phyloP scores from a whole-genome alignment of 1,140 invertebrate species.

The Drosophila mayri region DNA sequence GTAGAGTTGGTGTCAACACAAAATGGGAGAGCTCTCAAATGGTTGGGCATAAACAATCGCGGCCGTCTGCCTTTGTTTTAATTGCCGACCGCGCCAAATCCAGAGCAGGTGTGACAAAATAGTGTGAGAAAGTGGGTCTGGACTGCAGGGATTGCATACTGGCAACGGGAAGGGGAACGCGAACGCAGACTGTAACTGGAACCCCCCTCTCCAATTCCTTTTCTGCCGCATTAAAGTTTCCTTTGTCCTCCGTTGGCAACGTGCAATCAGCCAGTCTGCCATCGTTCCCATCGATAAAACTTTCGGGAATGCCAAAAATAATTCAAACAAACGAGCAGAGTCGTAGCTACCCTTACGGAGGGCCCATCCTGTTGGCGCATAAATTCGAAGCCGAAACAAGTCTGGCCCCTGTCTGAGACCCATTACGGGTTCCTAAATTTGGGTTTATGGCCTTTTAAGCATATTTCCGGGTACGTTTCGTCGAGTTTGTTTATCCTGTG shows the following conservation, averaged over 20 bases:
- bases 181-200: not conserved
- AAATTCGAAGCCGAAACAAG: slow-evolving; percentile 38
- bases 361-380: slow-evolving; percentile 54
- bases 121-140: slow-evolving; percentile 55
- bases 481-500: slow-evolving; percentile 61
- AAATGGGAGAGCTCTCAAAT: slow-evolving; percentile 60
- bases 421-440: slow-evolving; percentile 56
- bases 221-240: slow-evolving; percentile 54
- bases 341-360: slow-evolving; percentile 55
- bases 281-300: slow-evolving; percentile 58
- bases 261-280: slow-evolving; percentile 28
- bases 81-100: slow-evolving; percentile 29
- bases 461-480: slow-evolving; percentile 70
- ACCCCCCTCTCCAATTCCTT: slow-evolving; percentile 1
- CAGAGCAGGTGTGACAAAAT: slow-evolving; percentile 61
- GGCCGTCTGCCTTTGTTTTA: slow-evolving; percentile 50
- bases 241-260: slow-evolving; percentile 52
- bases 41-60: slow-evolving; percentile 60
- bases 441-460: slow-evolving; percentile 69
- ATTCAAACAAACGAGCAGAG: slow-evolving; percentile 38
- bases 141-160: slow-evolving; percentile 36
- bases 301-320: slow-evolving; percentile 56
- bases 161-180: not conserved
- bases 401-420: slow-evolving; percentile 50
- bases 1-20: slow-evolving; percentile 71